These are phyloP conservation scores for Microtus obscurus DNA, from an alignment of 2,797 vertebrate species.

Conservation along the genomic window DNA sequence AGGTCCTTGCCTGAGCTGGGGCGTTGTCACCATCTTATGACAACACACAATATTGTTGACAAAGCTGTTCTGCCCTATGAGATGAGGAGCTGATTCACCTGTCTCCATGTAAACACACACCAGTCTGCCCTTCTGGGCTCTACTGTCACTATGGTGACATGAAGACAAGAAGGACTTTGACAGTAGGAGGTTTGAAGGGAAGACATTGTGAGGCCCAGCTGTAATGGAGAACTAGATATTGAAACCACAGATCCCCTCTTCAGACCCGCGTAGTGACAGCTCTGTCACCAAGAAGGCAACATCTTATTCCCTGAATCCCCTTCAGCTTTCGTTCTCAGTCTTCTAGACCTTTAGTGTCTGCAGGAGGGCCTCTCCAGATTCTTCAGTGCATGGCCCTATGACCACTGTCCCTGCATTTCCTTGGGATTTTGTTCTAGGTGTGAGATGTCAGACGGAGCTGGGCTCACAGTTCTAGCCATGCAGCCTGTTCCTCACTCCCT, in stretches of 20 bases:
- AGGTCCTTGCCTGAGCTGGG: rapidly evolving
- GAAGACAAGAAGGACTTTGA: no score
- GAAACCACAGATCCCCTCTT: neutral
- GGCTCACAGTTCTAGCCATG: neutral
- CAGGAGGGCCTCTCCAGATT: neutral
- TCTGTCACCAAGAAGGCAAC: neutral
- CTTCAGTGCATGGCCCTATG: neutral
- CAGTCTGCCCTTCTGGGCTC: no score
- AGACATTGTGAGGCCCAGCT: no score
- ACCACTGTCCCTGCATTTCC: neutral
- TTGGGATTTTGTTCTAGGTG: neutral
- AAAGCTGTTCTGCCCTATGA: no score
- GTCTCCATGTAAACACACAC: no score
- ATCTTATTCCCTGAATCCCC: neutral
- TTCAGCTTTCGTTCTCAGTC: neutral
- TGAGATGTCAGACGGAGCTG: neutral
- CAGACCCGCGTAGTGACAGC: neutral
- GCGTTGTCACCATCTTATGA: neutral
- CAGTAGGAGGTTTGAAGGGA: no score
- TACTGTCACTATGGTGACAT: no score
- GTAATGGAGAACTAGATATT: no score
- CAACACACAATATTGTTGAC: no score
- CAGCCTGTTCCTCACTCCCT: neutral
- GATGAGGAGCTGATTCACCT: no score
- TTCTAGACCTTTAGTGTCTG: neutral